phyloP scores from a whole-genome alignment of 2,797 vertebrate genomes.

The Sebastes melanostomus region DNA sequence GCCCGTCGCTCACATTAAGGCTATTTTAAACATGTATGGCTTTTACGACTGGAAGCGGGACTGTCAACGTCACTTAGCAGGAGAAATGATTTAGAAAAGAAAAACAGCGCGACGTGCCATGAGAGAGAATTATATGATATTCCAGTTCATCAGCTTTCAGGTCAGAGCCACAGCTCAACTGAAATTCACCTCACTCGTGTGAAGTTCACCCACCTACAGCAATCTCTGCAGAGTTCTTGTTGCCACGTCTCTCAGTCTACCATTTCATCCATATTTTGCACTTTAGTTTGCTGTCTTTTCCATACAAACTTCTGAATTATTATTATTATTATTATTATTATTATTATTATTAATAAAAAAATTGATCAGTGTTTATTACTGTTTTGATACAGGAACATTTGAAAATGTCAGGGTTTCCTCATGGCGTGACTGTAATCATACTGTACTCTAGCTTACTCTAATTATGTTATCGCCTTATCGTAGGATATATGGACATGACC shows the following conservation, averaged over 20 bases:
- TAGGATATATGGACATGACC: not conserved
- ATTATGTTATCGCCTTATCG: not conserved
- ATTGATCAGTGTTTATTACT: not conserved
- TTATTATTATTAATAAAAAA: too few species aligned
- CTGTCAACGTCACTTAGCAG: not conserved
- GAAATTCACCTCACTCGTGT: slow-evolving; percentile 38
- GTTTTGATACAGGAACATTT: not conserved
- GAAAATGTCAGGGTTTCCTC: not conserved
- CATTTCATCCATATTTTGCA: not conserved
- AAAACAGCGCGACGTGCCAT: not conserved
- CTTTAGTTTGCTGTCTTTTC: not conserved
- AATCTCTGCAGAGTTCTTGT: slow-evolving; percentile 8
- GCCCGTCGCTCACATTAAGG: not conserved
- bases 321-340: too few species aligned
- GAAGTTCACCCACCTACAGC: slow-evolving; percentile 21
- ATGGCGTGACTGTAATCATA: not conserved
- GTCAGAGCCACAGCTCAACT: slow-evolving; percentile 34
- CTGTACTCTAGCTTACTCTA: too few species aligned
- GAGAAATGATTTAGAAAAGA: slow-evolving; percentile 15
- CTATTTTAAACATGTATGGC: slow-evolving; percentile 16
- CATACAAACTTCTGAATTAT: not conserved
- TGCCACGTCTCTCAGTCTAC: not conserved
- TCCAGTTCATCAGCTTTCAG: slow-evolving; percentile 41
- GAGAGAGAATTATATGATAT: slow-evolving; percentile 16
- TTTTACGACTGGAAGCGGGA: not conserved